These are phyloP conservation scores for Aphrocallistes beatrix DNA, from an alignment of 37 sponge, comb jelly and placozoan species.

Conservation along the genomic window DNA sequence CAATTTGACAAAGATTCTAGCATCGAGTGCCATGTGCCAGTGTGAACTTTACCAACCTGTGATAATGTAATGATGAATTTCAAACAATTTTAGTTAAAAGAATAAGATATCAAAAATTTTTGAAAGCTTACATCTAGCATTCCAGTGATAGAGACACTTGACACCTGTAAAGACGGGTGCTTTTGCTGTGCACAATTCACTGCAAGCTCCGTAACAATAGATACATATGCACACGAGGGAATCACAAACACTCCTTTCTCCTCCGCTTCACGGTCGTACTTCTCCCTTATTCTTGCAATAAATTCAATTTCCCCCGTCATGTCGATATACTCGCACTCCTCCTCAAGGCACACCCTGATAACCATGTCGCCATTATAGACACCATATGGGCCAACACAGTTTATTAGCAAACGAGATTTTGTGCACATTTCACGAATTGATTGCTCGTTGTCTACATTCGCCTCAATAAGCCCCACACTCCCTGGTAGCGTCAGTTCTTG, in stretches of 20 bases:
- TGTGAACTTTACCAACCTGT: too few relatives aligned
- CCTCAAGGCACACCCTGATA: not conserved
- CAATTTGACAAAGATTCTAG: not conserved
- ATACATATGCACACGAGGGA: not conserved
- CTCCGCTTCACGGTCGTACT: not conserved
- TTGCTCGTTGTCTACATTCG: not conserved
- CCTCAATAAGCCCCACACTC: not conserved
- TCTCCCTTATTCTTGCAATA: not conserved
- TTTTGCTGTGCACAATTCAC: not conserved
- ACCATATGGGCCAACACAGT: conserved; percentile 3
- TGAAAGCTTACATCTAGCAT: too few relatives aligned
- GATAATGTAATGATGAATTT: too few relatives aligned
- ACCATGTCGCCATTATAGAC: not conserved
- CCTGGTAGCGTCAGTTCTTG: not conserved
- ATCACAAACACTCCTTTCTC: conserved; percentile 4
- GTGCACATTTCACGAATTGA: not conserved
- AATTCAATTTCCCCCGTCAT: not conserved
- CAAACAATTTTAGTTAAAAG: too few relatives aligned
- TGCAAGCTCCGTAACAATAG: not conserved
- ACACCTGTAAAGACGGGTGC: not conserved
- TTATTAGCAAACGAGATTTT: not conserved
- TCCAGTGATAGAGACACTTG: too few relatives aligned
- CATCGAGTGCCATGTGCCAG: not conserved
- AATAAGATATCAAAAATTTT: too few relatives aligned
- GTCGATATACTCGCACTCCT: not conserved